Base-by-base conservation (phyloP, 37 sponge, comb jelly and placozoan genomes). In the Ephydatia muelleri region DNA sequence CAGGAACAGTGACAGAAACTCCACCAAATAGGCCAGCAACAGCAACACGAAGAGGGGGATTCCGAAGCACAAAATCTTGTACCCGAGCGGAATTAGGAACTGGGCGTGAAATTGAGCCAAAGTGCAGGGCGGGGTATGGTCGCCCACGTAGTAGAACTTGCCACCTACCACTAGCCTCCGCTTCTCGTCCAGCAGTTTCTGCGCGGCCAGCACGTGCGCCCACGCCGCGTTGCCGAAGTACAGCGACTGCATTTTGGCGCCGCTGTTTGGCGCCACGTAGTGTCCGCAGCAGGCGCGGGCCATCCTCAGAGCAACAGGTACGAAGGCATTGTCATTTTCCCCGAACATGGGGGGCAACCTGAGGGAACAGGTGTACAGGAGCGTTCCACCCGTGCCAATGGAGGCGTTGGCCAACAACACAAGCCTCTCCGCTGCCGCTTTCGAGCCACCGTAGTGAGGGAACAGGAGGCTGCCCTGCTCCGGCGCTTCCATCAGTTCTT, bases 181-280 rank as follows among this genome's bases (percentile, higher is more conserved):
- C 19, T 12, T 80, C 8, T 68, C 38, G 40, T 83, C 80, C 26
- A 86, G 67, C 33, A 91, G 80, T 40, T 49, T 86, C 74, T 78
- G 37, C 48, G 87, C 91, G 37, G 91, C 91, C 2, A 86, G 11
- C 32, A 91, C 72, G n/a, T 83, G 83, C 3, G 87, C 87, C 83
- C 83, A 82, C 21, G 91, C 91, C 13, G 70, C 87, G 65, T 91
- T 91, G 73, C 87, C 91, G 25, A 82, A 33, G 65, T 91, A 91
- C 77, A 90, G 28, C 3, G 85, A 80, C 40, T 80, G 85, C 90
- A 90, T 90, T 19, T 71, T 84, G 35, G 28, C 43, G 5, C 70
- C 73, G 36, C 39, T 29, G 32, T 79, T 79, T 5, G 80, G 14
- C 16, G 77, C 77, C 36, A 83, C 74, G 27, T 35, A 82, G 64